Percentiles rank a stretch among this genome's conserved stretches.
Evolutionary conservation across 2,797 vertebrate species (phyloP).

Genomic region (Galaxias olidus): DNA sequence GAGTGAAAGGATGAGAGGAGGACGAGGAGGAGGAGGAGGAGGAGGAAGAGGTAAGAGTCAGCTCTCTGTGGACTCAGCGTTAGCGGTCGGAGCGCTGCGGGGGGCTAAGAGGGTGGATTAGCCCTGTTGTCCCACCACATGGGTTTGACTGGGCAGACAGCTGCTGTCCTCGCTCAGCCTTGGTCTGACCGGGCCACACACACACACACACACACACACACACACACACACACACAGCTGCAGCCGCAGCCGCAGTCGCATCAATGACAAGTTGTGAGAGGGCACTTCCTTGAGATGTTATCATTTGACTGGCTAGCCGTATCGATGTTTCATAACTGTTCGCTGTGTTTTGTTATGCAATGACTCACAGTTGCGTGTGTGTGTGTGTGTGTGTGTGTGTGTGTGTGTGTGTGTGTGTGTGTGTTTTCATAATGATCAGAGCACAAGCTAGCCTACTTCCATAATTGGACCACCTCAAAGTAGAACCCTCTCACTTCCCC

Average conservation of each 20-base stretch:
- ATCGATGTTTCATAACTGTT: too few relatives aligned
- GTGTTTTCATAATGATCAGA: neutral
- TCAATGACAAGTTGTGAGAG: neutral
- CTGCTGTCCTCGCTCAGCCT: neutral
- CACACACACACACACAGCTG: neutral
- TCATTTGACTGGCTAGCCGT: too few relatives aligned
- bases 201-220: neutral
- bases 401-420: constrained; percentile 1
- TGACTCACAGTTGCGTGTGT: too few relatives aligned
- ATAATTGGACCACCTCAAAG: constrained; percentile 26
- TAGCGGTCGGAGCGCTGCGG: neutral
- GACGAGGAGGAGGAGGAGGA: neutral
- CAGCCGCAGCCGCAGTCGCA: too few relatives aligned
- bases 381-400: neutral
- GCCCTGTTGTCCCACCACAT: constrained; percentile 12
- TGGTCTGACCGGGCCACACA: neutral
- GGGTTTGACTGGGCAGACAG: constrained; percentile 16
- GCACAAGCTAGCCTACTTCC: constrained; percentile 26
- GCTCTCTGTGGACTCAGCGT: neutral
- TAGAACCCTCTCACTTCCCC: neutral
- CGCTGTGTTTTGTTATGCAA: too few relatives aligned
- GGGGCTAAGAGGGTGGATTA: constrained; percentile 1
- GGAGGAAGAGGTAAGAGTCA: neutral
- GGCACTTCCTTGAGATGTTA: neutral
- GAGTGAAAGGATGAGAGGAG: neutral